Evolutionary conservation across 2,113 vertebrate species (phyloP), one percentile per base, ranked within the genome.

Genomic region (Antennarius striatus): DNA sequence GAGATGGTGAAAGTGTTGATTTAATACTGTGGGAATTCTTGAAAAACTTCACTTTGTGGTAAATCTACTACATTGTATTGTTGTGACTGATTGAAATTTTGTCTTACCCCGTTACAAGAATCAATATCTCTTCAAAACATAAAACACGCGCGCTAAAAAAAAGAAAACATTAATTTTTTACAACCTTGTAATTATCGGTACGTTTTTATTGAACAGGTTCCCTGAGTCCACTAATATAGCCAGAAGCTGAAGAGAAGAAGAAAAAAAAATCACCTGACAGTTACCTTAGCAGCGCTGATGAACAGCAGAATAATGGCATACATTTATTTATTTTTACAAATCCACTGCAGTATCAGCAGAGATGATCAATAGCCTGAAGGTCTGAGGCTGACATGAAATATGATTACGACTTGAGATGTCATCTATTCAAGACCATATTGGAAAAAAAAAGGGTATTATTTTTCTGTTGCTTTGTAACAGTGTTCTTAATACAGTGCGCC

Each of bases 21-120:
- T 81, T 83, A 84, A 63, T 55, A 48, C 72, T 29, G 64, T 28
- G 56, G 56, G 68, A 43, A 54, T 67, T 77, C 65, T 82, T 72
- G 36, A 36, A 64, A 62, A 72, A 30, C 14, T 7, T 12, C 32
- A 51, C 17, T 66, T 79, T 79, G 64, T 15, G 30, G 55, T 74
- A 56, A 79, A 80, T 81, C 59, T 54, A 46, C 61, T 66, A 61
- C 54, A 52, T 40, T 45, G 39, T 16, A 7, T 47, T 12, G 22
- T 63, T 40, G 32, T 16, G 28, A 52, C 63, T 74, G 65, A 71
- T 47, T 47, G 42, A 59, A 36, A 56, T 55, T 62, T 47, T 36
- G 32, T 36, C 32, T 36, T 36, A 36, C 32, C 32, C 32, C 1
- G 32, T 36, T 36, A 36, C 32, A 36, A 4, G 7, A 36, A 36